Conservation (phyloP, 2,888 invertebrate genomes). For the Eilema caniola region DNA sequence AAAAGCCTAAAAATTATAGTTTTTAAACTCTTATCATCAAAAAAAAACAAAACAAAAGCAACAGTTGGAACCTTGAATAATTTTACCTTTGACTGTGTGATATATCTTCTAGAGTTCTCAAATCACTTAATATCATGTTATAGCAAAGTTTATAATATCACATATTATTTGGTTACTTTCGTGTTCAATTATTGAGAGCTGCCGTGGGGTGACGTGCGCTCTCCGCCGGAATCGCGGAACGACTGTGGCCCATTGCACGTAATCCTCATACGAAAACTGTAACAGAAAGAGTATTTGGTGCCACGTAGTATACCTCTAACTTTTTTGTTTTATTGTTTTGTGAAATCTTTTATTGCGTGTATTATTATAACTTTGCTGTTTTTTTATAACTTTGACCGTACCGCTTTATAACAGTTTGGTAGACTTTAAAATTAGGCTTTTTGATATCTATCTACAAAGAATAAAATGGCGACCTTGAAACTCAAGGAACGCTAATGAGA, state of each 20-base stretch:
- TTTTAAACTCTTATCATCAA: neutral
- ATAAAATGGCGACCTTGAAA: neutral
- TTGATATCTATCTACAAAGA: neutral
- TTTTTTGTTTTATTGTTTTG: constrained; percentile 28
- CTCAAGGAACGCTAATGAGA: neutral
- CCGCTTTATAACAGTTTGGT: neutral
- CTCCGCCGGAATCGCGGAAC: constrained; percentile 53
- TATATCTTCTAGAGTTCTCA: constrained; percentile 43
- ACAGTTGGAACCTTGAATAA: constrained; percentile 17
- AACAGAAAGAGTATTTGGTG: constrained; percentile 24
- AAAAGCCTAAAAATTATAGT: neutral
- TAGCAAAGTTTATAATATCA: constrained; percentile 56
- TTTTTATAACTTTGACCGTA: constrained; percentile 19
- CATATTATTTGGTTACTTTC: constrained; percentile 65
- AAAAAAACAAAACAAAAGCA: neutral
- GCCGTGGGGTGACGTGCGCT: constrained; percentile 53
- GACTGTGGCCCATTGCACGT: constrained; percentile 47
- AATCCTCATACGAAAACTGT: constrained; percentile 30
- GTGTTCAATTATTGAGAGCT: constrained; percentile 40
- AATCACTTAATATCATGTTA: constrained; percentile 52
- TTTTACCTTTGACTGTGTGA: constrained; percentile 46
- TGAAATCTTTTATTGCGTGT: constrained; percentile 22
- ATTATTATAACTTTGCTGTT: constrained; percentile 25
- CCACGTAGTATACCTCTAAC: constrained; percentile 39
- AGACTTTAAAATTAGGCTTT: neutral